Percentiles rank a stretch among this genome's conserved stretches.
phyloP scores from a whole-genome alignment of 2,888 invertebrate species.

The Zhuqinia jingwanae region DNA sequence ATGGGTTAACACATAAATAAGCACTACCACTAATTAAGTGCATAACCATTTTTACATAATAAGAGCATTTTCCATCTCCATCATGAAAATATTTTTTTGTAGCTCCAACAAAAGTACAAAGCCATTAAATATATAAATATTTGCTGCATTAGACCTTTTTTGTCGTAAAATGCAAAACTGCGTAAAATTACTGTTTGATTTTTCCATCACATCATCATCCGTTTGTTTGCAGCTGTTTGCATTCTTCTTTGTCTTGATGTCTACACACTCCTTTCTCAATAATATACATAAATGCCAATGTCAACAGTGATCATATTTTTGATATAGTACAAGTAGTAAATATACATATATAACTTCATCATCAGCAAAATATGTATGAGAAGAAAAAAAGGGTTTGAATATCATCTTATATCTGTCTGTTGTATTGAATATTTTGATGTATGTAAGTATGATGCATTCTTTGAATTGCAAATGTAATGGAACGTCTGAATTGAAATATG shows the following conservation, averaged over 20 bases:
- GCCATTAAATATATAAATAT: slow-evolving; percentile 27
- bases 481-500: background rate
- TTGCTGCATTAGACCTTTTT: background rate
- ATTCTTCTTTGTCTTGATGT: background rate
- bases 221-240: background rate
- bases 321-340: background rate
- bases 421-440: background rate
- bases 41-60: no score
- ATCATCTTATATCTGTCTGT: no score
- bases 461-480: background rate
- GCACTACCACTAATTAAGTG: no score
- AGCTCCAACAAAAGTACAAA: background rate
- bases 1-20: no score
- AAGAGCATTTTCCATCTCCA: no score
- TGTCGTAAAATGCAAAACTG: background rate
- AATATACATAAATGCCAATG: background rate
- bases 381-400: no score
- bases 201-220: slow-evolving; percentile 5
- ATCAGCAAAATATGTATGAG: background rate
- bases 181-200: slow-evolving; percentile 8
- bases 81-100: no score
- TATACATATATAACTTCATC: background rate
- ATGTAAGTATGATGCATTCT: background rate
- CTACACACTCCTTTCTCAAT: no score
- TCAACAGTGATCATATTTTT: no score